Evolutionary conservation across 2,797 vertebrate genomes (phyloP).

Genomic region (Oreortyx pictus): DNA sequence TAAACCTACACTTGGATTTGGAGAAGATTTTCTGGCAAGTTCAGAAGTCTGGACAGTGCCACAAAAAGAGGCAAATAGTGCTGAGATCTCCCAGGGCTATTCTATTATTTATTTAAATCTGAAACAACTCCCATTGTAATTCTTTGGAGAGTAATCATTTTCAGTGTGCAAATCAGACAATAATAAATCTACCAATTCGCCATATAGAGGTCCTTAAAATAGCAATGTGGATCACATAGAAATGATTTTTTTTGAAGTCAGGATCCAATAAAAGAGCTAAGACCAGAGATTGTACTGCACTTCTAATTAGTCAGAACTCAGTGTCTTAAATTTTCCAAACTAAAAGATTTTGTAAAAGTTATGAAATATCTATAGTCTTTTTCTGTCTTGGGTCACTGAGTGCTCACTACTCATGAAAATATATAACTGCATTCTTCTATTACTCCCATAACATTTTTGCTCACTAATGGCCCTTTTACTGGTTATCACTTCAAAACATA

Average conservation of each 20-base stretch:
- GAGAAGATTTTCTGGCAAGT: conserved; percentile 36
- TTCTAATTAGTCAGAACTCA: conserved; percentile 43
- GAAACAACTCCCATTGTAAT: conserved; percentile 46
- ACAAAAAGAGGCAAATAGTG: background rate
- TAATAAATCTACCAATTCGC: conserved; percentile 56
- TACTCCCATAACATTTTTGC: conserved; percentile 9
- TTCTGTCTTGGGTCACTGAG: conserved; percentile 30
- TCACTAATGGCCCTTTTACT: background rate
- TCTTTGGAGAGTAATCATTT: conserved; percentile 48
- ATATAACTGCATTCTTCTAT: conserved; percentile 40
- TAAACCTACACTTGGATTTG: conserved; percentile 1
- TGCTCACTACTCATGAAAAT: conserved; percentile 46
- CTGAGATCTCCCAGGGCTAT: conserved; percentile 29
- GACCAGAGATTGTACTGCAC: background rate
- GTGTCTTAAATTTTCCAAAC: conserved; percentile 33
- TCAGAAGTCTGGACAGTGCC: conserved; percentile 24
- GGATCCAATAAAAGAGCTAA: conserved; percentile 21
- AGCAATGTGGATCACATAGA: conserved; percentile 40
- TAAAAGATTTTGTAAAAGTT: conserved; percentile 43
- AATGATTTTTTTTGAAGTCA: conserved; percentile 41
- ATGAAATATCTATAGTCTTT: conserved; percentile 56
- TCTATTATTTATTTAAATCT: conserved; percentile 69
- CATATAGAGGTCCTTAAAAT: conserved; percentile 46
- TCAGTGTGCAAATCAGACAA: conserved; percentile 69
- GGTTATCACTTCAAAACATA: conserved; percentile 10